Evolutionary conservation across 1,140 invertebrate species (phyloP), one percentile per base, ranked within the genome.

Genomic region (Anthonomus grandis): DNA sequence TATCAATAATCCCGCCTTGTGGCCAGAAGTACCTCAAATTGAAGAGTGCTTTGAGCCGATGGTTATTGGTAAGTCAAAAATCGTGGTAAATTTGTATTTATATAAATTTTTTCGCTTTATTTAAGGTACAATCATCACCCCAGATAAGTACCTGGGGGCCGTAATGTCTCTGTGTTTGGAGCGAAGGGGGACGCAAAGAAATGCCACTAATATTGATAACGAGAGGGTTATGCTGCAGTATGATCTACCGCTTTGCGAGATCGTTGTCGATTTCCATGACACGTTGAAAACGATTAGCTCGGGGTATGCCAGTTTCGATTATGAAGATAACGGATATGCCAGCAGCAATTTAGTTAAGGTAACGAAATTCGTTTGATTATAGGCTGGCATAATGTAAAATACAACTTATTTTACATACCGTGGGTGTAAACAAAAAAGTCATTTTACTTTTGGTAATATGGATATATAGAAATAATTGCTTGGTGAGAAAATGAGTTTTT

Each of bases 231-330:
- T 97, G 69, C 68, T 97, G 64, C 86, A 90, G 64, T 94, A 86
- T 67, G 76, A 86, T 46, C 75, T 99, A 24, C 96, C 96, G 6
- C 73, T 98, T 2, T 91, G 86, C 71, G 96, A 99, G 81, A 88
- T 99, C 21, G 86, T 98, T 2, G 70, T 96, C 2, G 93, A 98
- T 69, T 98, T 99, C 74, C 95, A 96, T 74, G 95, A 98, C 74
- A 78, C 82, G 19, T 74, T 99, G 0, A 99, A 97, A 76, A 87
- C 86, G 17, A 64, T 92, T 10, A 88, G 86, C 13, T 97, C 93
- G 1, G 96, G 96, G 9, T 98, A 94, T 78, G 95, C 93, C 8
- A 96, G 92, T 74, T 98, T 99, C 77, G 95, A 98, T 77, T 98
- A 98, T 75, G 93, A 98, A 77, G 90, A 97, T 74, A 71, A 84